These are phyloP conservation scores for Chaetoderma sp. DNA, from an alignment of 2,888 invertebrate species.

Conservation along the genomic window DNA sequence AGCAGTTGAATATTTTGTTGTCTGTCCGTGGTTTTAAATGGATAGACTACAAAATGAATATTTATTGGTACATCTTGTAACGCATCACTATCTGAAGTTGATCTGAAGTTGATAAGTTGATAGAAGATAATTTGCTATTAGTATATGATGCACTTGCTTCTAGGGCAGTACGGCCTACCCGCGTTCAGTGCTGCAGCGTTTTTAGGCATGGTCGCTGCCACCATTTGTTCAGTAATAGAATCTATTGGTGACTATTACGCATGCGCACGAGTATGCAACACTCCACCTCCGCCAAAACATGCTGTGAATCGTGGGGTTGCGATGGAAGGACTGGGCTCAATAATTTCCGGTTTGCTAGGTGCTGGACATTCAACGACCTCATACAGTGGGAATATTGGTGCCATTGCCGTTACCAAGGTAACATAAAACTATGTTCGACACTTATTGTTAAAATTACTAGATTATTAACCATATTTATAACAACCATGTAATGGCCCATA, in stretches of 20 bases:
- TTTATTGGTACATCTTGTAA: too few relatives aligned
- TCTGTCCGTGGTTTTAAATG: too few relatives aligned
- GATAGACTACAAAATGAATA: too few relatives aligned
- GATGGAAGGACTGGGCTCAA: slow-evolving; percentile 83
- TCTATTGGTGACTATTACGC: slow-evolving; percentile 88
- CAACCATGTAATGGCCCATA: too few relatives aligned
- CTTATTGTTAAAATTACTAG: too few relatives aligned
- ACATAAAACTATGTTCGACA: background rate
- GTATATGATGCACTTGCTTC: too few relatives aligned
- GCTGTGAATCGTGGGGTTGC: slow-evolving; percentile 84
- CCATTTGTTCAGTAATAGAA: slow-evolving; percentile 52
- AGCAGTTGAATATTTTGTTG: too few relatives aligned
- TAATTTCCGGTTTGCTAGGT: slow-evolving; percentile 86
- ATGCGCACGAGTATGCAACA: slow-evolving; percentile 79
- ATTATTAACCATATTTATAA: too few relatives aligned
- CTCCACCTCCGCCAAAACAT: slow-evolving; percentile 84
- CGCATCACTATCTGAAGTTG: too few relatives aligned
- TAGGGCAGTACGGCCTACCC: slow-evolving; percentile 53
- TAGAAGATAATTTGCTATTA: too few relatives aligned
- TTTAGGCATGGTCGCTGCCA: slow-evolving; percentile 47
- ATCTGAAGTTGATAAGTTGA: too few relatives aligned
- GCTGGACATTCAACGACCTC: slow-evolving; percentile 89
- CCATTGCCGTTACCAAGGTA: slow-evolving; percentile 87
- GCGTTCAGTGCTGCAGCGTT: slow-evolving; percentile 45
- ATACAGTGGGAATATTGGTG: slow-evolving; percentile 90